phyloP scores from a whole-genome alignment of 2,888 invertebrate species.

The Drosophila bunnanda region DNA sequence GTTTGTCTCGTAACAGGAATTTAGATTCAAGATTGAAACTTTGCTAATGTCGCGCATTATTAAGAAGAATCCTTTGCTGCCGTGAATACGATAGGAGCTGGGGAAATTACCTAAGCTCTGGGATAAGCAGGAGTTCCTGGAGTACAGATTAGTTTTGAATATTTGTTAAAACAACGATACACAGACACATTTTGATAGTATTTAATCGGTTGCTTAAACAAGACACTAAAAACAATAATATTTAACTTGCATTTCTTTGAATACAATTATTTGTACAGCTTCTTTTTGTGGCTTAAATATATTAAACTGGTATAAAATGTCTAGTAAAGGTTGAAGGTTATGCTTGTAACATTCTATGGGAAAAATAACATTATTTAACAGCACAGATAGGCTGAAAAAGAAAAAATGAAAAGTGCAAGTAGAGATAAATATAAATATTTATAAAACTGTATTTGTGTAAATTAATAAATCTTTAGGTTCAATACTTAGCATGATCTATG shows the following conservation, averaged over 20 bases:
- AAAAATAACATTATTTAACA: no score
- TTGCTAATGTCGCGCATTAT: constrained; percentile 79
- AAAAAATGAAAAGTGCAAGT: background rate
- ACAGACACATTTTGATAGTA: background rate
- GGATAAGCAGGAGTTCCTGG: background rate
- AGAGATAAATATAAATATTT: background rate
- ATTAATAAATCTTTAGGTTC: no score
- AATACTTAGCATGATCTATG: no score
- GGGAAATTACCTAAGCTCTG: constrained; percentile 57
- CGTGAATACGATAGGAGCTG: constrained; percentile 66
- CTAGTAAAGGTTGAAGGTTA: no score
- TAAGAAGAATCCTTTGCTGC: constrained; percentile 67
- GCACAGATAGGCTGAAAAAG: no score
- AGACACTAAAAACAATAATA: background rate
- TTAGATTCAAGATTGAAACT: constrained; percentile 82
- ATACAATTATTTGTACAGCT: no score
- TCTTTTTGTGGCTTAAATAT: background rate
- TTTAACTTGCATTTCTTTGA: no score
- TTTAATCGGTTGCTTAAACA: background rate
- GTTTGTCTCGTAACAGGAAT: constrained; percentile 58
- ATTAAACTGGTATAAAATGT: background rate
- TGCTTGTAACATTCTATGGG: no score
- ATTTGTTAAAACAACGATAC: background rate
- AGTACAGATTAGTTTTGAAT: background rate
- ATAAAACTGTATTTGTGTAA: background rate